phyloP scores from a whole-genome alignment of 2,888 invertebrate genomes.

The Drosophila hawaiiensis region DNA sequence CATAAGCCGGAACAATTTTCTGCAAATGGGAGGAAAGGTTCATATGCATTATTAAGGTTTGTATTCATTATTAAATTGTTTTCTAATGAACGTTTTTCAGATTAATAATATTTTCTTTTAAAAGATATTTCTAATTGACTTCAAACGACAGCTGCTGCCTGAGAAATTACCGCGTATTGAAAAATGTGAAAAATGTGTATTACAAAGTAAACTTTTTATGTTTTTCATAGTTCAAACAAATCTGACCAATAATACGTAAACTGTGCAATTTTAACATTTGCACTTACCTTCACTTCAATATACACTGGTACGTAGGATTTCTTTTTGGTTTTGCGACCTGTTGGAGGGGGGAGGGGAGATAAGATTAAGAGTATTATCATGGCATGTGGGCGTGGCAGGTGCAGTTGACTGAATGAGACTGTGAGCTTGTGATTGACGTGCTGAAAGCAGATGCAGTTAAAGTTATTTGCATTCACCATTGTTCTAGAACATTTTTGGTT shows the following conservation, averaged over 20 bases:
- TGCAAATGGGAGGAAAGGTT: constrained; percentile 69
- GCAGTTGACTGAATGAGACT: constrained; percentile 48
- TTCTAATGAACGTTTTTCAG: not conserved
- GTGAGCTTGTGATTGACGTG: constrained; percentile 65
- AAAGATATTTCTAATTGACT: not conserved
- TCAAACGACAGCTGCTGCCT: not conserved
- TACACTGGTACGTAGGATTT: constrained; percentile 76
- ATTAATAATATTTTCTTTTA: not conserved
- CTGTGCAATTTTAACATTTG: not conserved
- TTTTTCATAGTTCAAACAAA: not conserved
- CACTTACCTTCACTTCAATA: constrained; percentile 84
- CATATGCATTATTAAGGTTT: not conserved
- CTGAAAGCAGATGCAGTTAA: constrained; percentile 43
- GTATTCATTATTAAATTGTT: not conserved
- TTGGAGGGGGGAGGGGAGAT: constrained; percentile 3
- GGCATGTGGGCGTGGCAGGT: constrained; percentile 45
- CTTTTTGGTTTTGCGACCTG: constrained; percentile 78
- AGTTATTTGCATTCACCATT: constrained; percentile 53
- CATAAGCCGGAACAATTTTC: constrained; percentile 89
- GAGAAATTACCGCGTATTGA: not conserved
- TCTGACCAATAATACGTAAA: not conserved
- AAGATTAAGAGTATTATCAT: constrained; percentile 37
- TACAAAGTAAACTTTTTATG: not conserved
- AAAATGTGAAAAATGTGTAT: not conserved
- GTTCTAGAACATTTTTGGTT: constrained; percentile 41